phyloP scores from a whole-genome alignment of 2,888 invertebrate genomes.

The Drosophila subsilvestris region DNA sequence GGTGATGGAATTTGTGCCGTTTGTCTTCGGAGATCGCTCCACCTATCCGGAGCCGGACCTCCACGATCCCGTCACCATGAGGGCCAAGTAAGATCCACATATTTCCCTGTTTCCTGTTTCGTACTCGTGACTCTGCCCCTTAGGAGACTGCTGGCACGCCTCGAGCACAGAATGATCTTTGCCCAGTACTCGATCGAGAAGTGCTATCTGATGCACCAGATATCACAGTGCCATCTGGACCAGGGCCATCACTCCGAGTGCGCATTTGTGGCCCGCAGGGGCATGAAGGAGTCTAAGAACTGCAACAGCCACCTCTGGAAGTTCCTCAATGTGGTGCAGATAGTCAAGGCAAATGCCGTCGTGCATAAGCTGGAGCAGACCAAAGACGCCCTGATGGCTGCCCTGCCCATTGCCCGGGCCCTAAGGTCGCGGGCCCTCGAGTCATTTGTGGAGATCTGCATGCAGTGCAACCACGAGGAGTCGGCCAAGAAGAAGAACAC shows the following conservation, averaged over 20 bases:
- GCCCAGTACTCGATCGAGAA: constrained; percentile 78
- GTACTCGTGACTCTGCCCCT: neutral
- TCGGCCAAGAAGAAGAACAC: constrained; percentile 19
- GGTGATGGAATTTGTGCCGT: constrained; percentile 60
- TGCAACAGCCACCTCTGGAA: constrained; percentile 76
- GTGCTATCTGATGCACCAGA: constrained; percentile 75
- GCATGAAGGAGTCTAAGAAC: constrained; percentile 53
- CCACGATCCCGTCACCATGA: constrained; percentile 11
- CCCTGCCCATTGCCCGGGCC: constrained; percentile 26
- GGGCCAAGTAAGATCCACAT: constrained; percentile 34
- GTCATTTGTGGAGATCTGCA: constrained; percentile 52
- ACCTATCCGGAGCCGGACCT: constrained; percentile 74
- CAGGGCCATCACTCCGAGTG: constrained; percentile 78
- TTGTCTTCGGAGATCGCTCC: constrained; percentile 80
- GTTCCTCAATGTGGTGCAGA: constrained; percentile 72
- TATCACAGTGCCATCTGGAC: constrained; percentile 68
- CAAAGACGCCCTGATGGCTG: constrained; percentile 62
- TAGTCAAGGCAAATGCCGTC: constrained; percentile 74
- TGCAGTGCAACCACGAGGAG: constrained; percentile 39
- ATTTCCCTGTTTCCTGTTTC: no score
- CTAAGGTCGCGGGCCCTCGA: constrained; percentile 14
- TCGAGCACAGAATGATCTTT: constrained; percentile 77
- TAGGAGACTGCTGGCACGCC: constrained; percentile 63
- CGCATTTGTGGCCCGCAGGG: constrained; percentile 71
- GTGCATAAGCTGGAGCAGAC: constrained; percentile 79